Conservation (phyloP, 2,113 vertebrate species). For the Forbesichthys papilliferus region DNA sequence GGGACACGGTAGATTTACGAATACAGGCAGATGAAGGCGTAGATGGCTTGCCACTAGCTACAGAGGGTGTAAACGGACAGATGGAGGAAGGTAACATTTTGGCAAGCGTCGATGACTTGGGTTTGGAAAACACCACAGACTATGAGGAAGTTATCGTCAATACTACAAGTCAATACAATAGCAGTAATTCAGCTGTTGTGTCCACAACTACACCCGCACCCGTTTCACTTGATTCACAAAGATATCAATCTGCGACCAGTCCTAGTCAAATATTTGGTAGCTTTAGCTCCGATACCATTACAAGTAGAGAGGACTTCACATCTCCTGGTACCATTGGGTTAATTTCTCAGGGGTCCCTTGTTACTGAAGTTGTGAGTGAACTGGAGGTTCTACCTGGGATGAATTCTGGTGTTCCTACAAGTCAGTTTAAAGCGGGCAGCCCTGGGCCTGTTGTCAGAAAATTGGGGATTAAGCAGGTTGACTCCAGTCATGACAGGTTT, state of each 20-base stretch:
- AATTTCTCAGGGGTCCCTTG: not conserved
- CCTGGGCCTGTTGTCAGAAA: not conserved
- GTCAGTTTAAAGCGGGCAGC: not conserved
- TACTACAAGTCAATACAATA: not conserved
- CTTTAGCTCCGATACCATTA: too few species aligned
- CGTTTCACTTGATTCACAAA: not conserved
- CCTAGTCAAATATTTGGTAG: not conserved
- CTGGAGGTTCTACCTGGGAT: not conserved
- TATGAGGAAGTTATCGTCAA: too few species aligned
- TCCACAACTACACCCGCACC: conserved; percentile 1
- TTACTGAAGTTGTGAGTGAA: not conserved
- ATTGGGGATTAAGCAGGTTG: not conserved
- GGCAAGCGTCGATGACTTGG: too few species aligned
- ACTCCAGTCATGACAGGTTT: not conserved
- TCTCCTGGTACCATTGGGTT: not conserved
- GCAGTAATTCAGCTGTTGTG: not conserved
- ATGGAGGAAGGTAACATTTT: too few species aligned
- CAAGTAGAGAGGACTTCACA: not conserved
- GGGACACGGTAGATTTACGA: too few species aligned
- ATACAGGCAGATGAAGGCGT: too few species aligned
- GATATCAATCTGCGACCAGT: not conserved
- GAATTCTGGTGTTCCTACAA: not conserved
- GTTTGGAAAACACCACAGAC: too few species aligned
- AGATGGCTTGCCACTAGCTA: too few species aligned
- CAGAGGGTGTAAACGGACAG: too few species aligned